Evolutionary conservation across 1,140 invertebrate species (phyloP).

Genomic region (Neuroterus valhalla): DNA sequence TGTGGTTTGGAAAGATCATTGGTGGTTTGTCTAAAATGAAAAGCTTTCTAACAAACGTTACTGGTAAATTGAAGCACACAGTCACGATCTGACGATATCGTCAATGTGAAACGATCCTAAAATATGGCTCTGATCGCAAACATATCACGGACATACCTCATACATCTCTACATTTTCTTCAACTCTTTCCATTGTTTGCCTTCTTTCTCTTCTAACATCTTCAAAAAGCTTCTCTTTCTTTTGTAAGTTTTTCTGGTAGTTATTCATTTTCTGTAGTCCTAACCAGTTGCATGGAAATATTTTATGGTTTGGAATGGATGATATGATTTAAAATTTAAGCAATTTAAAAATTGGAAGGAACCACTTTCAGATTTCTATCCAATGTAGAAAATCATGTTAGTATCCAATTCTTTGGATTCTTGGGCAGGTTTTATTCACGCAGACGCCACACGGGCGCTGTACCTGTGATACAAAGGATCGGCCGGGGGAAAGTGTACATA

Average conservation of each 20-base stretch:
- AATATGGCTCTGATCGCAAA: slow-evolving; percentile 45
- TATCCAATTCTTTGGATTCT: no score
- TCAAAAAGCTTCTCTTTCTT: slow-evolving; percentile 39
- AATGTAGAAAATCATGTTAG: no score
- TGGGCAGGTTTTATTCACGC: no score
- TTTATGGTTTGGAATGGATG: no score
- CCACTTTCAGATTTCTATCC: no score
- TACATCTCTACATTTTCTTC: not conserved
- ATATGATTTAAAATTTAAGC: no score
- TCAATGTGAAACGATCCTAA: slow-evolving; percentile 30
- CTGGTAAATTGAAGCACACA: slow-evolving; percentile 45
- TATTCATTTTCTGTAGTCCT: not conserved
- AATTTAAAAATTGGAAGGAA: no score
- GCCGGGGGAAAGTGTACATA: no score
- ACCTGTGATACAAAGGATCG: no score
- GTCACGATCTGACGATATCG: slow-evolving; percentile 36
- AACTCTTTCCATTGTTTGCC: slow-evolving; percentile 19
- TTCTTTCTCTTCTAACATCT: slow-evolving; percentile 36
- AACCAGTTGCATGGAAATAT: not conserved
- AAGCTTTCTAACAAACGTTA: slow-evolving; percentile 54
- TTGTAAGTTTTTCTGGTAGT: slow-evolving; percentile 32
- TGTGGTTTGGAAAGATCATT: slow-evolving; percentile 59
- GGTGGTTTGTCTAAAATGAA: slow-evolving; percentile 58
- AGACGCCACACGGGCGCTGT: no score
- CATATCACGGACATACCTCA: slow-evolving; percentile 37